Evolutionary conservation across 2,113 vertebrate genomes (phyloP).

Genomic region (Clupea harengus): DNA sequence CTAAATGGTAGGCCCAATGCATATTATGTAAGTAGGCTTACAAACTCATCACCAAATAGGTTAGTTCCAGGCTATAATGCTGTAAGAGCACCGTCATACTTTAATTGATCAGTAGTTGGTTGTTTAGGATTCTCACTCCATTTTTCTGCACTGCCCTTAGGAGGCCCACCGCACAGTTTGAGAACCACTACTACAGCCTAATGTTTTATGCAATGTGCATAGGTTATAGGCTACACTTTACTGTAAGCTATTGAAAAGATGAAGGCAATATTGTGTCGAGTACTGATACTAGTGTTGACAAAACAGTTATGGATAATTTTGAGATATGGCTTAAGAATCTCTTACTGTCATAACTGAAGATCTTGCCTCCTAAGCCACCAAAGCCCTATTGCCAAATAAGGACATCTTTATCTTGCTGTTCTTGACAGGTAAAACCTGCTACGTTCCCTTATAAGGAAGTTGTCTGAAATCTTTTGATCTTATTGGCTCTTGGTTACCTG

Average conservation of each 20-base stretch:
- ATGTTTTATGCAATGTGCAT: background rate
- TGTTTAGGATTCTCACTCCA: no score
- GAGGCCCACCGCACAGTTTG: no score
- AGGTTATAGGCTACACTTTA: background rate
- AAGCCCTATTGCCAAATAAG: conserved; percentile 64
- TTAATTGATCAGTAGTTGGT: no score
- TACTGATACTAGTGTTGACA: background rate
- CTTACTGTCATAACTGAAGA: background rate
- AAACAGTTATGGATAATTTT: background rate
- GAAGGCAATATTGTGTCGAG: no score
- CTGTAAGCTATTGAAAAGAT: no score
- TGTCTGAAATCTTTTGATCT: conserved; percentile 26
- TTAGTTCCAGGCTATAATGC: no score
- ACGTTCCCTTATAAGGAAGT: conserved; percentile 65
- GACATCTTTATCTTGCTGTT: conserved; percentile 34
- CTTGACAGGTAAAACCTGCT: conserved; percentile 36
- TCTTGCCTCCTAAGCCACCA: background rate
- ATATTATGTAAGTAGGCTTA: no score
- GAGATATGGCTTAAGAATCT: background rate
- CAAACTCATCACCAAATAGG: no score
- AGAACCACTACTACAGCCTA: no score
- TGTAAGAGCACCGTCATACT: no score
- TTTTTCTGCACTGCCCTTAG: no score
- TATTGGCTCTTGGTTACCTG: conserved; percentile 50
- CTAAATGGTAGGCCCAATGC: no score